Evolutionary conservation across 2,888 invertebrate species (phyloP).

Genomic region (Acanthosepion esculentum): DNA sequence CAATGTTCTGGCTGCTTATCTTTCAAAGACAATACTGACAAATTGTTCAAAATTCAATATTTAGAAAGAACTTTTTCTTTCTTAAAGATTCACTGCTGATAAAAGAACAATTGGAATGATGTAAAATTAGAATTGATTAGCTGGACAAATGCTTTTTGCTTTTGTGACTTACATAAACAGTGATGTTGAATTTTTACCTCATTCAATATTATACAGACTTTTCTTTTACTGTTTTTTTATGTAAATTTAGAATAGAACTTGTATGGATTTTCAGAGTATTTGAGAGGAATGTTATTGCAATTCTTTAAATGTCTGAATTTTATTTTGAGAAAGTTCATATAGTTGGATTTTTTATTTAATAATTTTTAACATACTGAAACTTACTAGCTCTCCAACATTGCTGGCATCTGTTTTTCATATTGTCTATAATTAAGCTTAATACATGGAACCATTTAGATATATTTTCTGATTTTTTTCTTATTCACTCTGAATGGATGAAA

Average conservation of each 20-base stretch:
- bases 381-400: too few species aligned
- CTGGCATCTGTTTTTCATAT: background rate
- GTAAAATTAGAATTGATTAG: conserved; percentile 33
- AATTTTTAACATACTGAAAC: too few species aligned
- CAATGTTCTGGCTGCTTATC: background rate
- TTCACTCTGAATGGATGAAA: background rate
- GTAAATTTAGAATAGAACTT: too few species aligned
- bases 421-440: background rate
- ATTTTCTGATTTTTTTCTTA: background rate
- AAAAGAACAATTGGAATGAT: background rate
- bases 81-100: background rate
- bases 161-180: background rate
- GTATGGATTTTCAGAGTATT: too few species aligned
- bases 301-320: too few species aligned
- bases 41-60: background rate
- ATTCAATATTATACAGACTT: too few species aligned
- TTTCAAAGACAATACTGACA: background rate
- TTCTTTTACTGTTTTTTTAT: too few species aligned
- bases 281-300: too few species aligned
- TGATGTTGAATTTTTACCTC: background rate
- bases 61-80: too few species aligned
- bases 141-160: background rate
- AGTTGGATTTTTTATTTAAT: too few species aligned
- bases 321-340: too few species aligned
- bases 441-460: background rate